Evolutionary conservation across 2,888 invertebrate species (phyloP), one percentile per base, ranked within the genome.

Genomic region (Lamellibrachia satsuma): DNA sequence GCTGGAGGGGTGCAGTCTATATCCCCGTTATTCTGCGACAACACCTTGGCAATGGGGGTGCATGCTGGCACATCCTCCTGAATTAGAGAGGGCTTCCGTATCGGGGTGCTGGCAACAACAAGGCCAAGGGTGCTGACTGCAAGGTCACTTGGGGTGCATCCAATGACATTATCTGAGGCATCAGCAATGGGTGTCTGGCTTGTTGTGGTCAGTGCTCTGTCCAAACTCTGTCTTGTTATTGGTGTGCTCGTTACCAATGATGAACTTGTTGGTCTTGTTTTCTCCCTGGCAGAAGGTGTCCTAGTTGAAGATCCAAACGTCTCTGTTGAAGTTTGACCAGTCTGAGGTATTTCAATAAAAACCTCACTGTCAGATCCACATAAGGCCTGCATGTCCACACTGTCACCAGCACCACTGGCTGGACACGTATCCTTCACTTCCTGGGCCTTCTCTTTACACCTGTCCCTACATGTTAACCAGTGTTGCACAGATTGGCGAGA

Each of bases 391-490:
- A 4, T 75, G 22, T 8, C 0, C 22, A 22, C 90, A 8, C 52
- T 39, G 39, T 39, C 39, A 39, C 39, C 39, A 39, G 39, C 39
- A 60, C 39, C 60, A 7, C 52, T 55, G 55, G 57, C 92, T 55
- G 52, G 39, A 8, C 91, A 11, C 39, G 1, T n/a, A 11, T 52
- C 52, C 52, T 15, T 91, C 51, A 91, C 51, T 57, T 91, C 39
- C 39, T 60, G n/a, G 51, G n/a, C 55, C 52, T 57, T 55, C 52
- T n/a, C 39, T 52, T 90, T 91, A n/a, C 39, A n/a, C 90, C 39
- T 7, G 11, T 93, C 92, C 93, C 93, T 94, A 11, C 93, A 94
- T 90, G 94, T 93, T 51, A 92, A 92, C 95, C 95, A 95, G 57
- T 93, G 92, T 39, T 92, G 60, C 11, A 95, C 95, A 91, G 90